phyloP scores from a whole-genome alignment of 2,113 vertebrate species.

The Sprattus sprattus region DNA sequence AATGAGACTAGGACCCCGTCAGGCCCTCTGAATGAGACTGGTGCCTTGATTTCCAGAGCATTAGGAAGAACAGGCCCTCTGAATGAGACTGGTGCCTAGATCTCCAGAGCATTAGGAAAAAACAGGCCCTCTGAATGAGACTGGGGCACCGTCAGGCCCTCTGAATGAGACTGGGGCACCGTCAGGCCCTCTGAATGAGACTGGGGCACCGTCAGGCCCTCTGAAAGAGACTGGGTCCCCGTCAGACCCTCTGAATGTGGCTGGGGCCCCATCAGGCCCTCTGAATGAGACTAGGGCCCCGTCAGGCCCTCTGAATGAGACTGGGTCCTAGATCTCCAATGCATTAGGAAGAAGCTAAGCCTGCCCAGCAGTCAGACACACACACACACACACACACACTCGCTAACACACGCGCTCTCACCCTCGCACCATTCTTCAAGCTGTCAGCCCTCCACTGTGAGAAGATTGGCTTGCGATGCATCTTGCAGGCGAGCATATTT shows the following conservation, averaged over 20 bases:
- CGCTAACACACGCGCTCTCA: not conserved
- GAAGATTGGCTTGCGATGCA: not conserved
- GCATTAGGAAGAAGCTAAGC: not conserved
- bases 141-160: too few species aligned
- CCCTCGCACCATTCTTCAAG: not conserved
- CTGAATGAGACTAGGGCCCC: not conserved
- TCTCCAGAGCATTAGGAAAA: too few species aligned
- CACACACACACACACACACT: not conserved
- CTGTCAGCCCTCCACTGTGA: not conserved
- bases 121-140: too few species aligned
- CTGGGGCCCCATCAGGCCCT: too few species aligned
- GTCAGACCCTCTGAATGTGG: too few species aligned
- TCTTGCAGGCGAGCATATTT: not conserved
- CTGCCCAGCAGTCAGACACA: not conserved
- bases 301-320: not conserved
- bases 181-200: too few species aligned
- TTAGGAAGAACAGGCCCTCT: too few species aligned
- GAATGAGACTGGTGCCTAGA: too few species aligned
- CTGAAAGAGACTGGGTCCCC: too few species aligned
- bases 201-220: too few species aligned
- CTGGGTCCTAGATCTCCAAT: not conserved
- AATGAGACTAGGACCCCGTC: not conserved
- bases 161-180: too few species aligned
- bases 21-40: not conserved
- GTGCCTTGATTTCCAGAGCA: not conserved